phyloP scores from a whole-genome alignment of 1,140 invertebrate genomes.

The Lordiphosa mommai region DNA sequence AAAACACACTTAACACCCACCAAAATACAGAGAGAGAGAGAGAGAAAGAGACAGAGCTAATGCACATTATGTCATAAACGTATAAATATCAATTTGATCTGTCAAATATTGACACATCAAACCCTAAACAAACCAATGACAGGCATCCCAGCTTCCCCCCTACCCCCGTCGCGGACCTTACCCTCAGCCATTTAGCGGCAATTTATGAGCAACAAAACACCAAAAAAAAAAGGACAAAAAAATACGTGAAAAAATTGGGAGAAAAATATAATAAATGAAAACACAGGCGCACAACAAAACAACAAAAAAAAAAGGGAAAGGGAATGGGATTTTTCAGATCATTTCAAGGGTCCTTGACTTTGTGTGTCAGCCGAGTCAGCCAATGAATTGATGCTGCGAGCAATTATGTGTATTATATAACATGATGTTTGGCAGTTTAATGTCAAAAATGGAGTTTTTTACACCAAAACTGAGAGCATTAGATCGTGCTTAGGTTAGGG shows the following conservation, averaged over 20 bases:
- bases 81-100: constrained; percentile 78
- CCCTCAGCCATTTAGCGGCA: constrained; percentile 60
- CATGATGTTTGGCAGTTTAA: constrained; percentile 64
- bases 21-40: no score
- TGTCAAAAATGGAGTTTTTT: constrained; percentile 74
- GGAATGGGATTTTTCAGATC: constrained; percentile 56
- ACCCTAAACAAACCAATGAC: constrained; percentile 77
- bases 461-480: constrained; percentile 56
- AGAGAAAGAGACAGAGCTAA: neutral
- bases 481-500: constrained; percentile 49
- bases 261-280: constrained; percentile 71
- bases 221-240: constrained; percentile 46
- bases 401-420: constrained; percentile 76
- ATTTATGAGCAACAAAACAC: constrained; percentile 76
- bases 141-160: constrained; percentile 26
- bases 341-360: constrained; percentile 78
- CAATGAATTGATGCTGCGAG: constrained; percentile 66
- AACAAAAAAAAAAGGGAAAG: neutral
- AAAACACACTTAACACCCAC: constrained; percentile 26
- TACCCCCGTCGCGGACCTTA: neutral
- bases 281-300: constrained; percentile 19
- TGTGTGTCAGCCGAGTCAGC: constrained; percentile 28
- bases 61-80: constrained; percentile 52
- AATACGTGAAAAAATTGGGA: constrained; percentile 44
- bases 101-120: constrained; percentile 78